phyloP scores from a whole-genome alignment of 2,797 vertebrate genomes.

The Falco columbarius region DNA sequence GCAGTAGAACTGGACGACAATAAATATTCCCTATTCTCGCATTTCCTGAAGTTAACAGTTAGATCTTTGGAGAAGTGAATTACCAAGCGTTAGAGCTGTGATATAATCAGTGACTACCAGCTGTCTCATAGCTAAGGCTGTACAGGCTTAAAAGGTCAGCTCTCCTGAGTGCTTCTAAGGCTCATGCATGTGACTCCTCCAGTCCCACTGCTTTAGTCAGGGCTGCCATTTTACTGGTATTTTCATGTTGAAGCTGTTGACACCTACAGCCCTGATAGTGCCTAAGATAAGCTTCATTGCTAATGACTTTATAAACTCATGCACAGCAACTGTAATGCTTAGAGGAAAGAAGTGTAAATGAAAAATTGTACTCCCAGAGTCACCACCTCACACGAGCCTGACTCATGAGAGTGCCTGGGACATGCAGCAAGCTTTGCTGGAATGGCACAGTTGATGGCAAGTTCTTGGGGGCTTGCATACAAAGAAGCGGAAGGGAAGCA shows the following conservation, averaged over 20 bases:
- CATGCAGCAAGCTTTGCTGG: neutral
- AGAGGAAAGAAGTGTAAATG: neutral
- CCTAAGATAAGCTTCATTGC: neutral
- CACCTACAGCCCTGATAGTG: neutral
- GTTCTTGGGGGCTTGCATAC: neutral
- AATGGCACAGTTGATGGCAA: neutral
- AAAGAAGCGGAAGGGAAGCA: neutral
- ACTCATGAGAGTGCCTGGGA: neutral
- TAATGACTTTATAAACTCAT: neutral
- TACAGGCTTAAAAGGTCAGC: neutral
- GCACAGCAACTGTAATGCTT: neutral
- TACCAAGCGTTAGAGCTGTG: neutral
- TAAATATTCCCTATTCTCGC: neutral
- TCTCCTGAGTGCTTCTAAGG: neutral
- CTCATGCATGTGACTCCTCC: fast-evolving
- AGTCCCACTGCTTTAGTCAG: neutral
- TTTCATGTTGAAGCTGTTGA: neutral
- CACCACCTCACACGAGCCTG: neutral
- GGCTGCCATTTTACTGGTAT: neutral
- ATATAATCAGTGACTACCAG: neutral
- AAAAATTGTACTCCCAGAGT: neutral
- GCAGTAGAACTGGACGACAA: neutral
- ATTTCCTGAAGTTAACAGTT: neutral
- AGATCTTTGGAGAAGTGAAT: neutral
- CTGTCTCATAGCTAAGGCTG: neutral